These are phyloP conservation scores for Campylorhamphus procurvoides DNA, from an alignment of 2,113 vertebrate species.

Conservation along the genomic window DNA sequence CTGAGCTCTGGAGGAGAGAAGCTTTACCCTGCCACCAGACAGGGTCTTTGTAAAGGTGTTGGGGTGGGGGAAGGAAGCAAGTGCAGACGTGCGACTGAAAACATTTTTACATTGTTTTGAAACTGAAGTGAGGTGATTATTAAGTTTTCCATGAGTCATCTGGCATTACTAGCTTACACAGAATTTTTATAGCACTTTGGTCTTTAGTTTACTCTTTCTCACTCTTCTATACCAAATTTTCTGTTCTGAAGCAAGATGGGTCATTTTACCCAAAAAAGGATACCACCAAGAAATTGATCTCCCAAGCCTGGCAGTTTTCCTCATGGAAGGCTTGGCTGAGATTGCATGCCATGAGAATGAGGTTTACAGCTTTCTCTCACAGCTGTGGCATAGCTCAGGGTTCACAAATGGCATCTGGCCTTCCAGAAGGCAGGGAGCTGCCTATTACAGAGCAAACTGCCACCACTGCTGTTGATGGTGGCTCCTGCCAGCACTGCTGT, in stretches of 20 bases:
- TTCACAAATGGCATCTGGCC: background rate
- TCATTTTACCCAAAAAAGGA: background rate
- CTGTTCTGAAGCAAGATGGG: background rate
- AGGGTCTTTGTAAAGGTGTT: background rate
- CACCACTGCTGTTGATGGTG: accelerated
- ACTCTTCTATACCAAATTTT: background rate
- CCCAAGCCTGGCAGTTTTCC: background rate
- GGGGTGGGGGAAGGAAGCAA: background rate
- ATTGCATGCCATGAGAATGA: background rate
- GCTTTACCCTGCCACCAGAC: background rate
- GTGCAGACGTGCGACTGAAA: background rate
- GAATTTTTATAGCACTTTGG: background rate
- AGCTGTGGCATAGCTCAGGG: background rate
- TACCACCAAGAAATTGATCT: background rate
- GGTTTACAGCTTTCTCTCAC: background rate
- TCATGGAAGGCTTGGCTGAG: background rate
- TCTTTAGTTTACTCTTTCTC: background rate
- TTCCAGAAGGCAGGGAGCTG: background rate
- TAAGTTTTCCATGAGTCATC: conserved; percentile 54
- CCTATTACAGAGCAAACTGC: background rate
- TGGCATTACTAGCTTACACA: background rate
- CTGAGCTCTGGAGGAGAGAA: background rate
- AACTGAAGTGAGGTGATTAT: conserved; percentile 8
- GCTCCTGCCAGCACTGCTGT: background rate
- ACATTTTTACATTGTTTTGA: conserved; percentile 36